These are phyloP conservation scores for Micrasema longulum DNA, from an alignment of 1,140 invertebrate species.

Conservation along the genomic window DNA sequence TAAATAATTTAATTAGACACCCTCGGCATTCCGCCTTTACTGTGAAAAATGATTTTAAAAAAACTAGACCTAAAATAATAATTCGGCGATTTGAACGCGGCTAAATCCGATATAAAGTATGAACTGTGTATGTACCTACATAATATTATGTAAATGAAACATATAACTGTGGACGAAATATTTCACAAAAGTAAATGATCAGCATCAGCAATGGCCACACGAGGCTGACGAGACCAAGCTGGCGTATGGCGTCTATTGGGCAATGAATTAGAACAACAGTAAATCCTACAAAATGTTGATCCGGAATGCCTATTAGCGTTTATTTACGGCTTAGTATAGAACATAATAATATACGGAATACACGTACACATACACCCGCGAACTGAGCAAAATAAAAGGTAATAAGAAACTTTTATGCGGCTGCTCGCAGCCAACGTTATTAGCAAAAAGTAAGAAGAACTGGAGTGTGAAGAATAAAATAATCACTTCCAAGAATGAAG, in stretches of 20 bases:
- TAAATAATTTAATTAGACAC: too few relatives aligned
- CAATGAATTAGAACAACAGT: conserved; percentile 23
- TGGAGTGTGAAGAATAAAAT: conserved; percentile 20
- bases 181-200: neutral
- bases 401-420: conserved; percentile 3
- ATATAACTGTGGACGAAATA: too few relatives aligned
- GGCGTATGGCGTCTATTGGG: neutral
- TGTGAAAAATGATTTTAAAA: too few relatives aligned
- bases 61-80: too few relatives aligned
- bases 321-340: conserved; percentile 22
- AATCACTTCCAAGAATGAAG: neutral
- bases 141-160: too few relatives aligned
- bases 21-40: too few relatives aligned
- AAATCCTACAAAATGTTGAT: conserved; percentile 31
- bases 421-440: neutral
- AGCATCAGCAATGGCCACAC: conserved; percentile 1
- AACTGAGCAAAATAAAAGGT: conserved; percentile 20
- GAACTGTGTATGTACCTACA: too few relatives aligned
- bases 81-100: too few relatives aligned
- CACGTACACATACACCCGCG: neutral
- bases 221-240: conserved; percentile 16
- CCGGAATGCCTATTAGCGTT: conserved; percentile 26
- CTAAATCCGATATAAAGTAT: too few relatives aligned
- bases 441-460: conserved; percentile 12
- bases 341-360: neutral